Evolutionary conservation across 1,140 invertebrate species (phyloP).

Genomic region (Bombus waltoni): DNA sequence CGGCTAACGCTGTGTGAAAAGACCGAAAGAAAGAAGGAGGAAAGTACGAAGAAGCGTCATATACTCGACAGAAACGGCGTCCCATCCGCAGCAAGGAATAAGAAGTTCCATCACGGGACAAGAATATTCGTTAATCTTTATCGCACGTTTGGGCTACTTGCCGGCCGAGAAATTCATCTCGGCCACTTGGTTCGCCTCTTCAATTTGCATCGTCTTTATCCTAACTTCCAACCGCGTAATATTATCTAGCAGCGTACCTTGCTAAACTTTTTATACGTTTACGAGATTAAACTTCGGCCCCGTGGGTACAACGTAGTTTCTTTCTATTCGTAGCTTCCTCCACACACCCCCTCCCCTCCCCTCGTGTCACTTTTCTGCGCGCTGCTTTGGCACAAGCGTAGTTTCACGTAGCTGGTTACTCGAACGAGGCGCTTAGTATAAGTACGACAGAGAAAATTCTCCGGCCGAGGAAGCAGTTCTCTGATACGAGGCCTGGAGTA

Average conservation of each 20-base stretch:
- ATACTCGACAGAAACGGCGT: neutral
- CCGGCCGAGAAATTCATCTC: conserved; percentile 59
- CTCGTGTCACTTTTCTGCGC: neutral
- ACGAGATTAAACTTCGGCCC: conserved; percentile 76
- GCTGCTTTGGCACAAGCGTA: conserved; percentile 48
- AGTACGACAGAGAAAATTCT: conserved; percentile 55
- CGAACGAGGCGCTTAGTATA: conserved; percentile 61
- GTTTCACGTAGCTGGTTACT: conserved; percentile 64
- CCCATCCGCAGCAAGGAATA: neutral
- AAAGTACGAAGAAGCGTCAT: neutral
- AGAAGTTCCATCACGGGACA: neutral
- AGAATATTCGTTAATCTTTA: conserved; percentile 54
- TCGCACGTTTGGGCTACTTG: conserved; percentile 46
- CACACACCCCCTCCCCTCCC: neutral
- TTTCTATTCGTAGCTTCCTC: conserved; percentile 45
- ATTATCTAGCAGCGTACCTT: conserved; percentile 70
- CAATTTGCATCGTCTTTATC: conserved; percentile 71
- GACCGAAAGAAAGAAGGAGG: neutral
- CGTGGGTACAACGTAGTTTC: conserved; percentile 62
- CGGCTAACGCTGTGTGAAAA: too few species aligned
- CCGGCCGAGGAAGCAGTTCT: conserved; percentile 12
- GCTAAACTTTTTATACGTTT: conserved; percentile 77
- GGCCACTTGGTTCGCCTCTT: conserved; percentile 55
- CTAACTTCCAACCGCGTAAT: conserved; percentile 69
- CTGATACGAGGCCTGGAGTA: conserved; percentile 18